These are phyloP conservation scores for Cynoglossus semilaevis DNA, from an alignment of 2,113 vertebrate species.

Conservation along the genomic window DNA sequence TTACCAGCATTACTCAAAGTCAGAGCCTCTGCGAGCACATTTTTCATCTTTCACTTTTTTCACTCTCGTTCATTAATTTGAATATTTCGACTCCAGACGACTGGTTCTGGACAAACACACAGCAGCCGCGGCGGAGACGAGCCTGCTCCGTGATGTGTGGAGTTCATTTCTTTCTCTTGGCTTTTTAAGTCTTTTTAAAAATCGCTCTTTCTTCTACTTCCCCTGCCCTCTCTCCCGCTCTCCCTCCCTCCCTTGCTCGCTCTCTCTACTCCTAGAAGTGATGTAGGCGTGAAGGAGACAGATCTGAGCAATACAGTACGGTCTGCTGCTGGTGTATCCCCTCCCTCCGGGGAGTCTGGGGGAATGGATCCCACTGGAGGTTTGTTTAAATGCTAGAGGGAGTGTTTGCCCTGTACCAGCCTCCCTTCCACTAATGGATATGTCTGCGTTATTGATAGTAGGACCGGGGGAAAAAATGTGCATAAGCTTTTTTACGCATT, in stretches of 20 bases:
- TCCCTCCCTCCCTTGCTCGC: slow-evolving; percentile 19
- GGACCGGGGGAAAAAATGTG: slow-evolving; percentile 43
- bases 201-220: too few species aligned
- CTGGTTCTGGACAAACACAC: slow-evolving; percentile 50
- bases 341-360: slow-evolving; percentile 68
- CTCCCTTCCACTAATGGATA: slow-evolving; percentile 64
- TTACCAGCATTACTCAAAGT: slow-evolving; percentile 77
- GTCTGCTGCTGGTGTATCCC: slow-evolving; percentile 52
- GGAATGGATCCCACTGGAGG: slow-evolving; percentile 64
- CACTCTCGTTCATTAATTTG: slow-evolving; percentile 70
- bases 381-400: slow-evolving; percentile 74
- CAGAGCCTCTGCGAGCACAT: slow-evolving; percentile 59
- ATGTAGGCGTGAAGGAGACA: slow-evolving; percentile 50
- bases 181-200: too few species aligned
- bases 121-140: slow-evolving; percentile 31
- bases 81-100: slow-evolving; percentile 55
- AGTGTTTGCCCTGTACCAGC: slow-evolving; percentile 62
- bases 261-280: slow-evolving; percentile 31
- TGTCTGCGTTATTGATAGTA: slow-evolving; percentile 70
- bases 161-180: slow-evolving; percentile 12
- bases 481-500: slow-evolving; percentile 55
- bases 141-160: slow-evolving; percentile 46
- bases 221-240: slow-evolving; percentile 16
- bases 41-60: slow-evolving; percentile 71
- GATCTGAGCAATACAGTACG: slow-evolving; percentile 46